phyloP scores from a whole-genome alignment of 2,797 vertebrate genomes.

The Chrysocyon brachyurus region DNA sequence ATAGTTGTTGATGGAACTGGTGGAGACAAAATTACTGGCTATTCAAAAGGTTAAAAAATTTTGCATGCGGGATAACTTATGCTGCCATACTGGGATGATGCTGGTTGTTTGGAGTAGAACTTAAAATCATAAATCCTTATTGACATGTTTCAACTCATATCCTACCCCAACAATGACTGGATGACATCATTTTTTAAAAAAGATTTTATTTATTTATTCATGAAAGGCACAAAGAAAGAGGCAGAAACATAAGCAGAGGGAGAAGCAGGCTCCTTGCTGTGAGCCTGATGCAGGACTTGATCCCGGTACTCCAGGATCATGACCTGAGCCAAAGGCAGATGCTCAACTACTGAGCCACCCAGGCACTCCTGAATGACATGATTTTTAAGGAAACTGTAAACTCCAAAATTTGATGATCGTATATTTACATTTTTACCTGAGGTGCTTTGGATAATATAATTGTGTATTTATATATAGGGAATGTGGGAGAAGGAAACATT shows the following conservation, averaged over 20 bases:
- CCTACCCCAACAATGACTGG: not conserved
- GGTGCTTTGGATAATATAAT: not conserved
- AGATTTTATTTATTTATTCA: too few relatives aligned
- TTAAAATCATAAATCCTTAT: not conserved
- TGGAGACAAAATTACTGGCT: not conserved
- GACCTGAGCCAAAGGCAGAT: too few relatives aligned
- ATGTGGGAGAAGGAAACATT: not conserved
- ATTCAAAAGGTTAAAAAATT: constrained; percentile 6
- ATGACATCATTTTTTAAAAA: not conserved
- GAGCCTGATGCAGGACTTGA: too few relatives aligned
- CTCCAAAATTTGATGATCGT: not conserved
- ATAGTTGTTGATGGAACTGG: not conserved
- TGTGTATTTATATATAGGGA: not conserved
- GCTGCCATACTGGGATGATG: not conserved
- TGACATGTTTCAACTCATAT: not conserved
- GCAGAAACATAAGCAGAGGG: too few relatives aligned
- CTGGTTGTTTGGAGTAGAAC: not conserved
- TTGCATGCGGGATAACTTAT: not conserved
- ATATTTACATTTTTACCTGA: not conserved
- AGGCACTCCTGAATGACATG: not conserved
- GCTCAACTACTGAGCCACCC: too few relatives aligned
- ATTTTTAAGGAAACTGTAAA: constrained; percentile 10
- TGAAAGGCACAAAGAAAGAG: too few relatives aligned
- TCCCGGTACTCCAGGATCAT: too few relatives aligned
- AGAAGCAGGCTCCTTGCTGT: too few relatives aligned